Percentiles rank a stretch among this genome's conserved stretches.
These are phyloP conservation scores for Scolopax rusticola DNA, from an alignment of 2,797 vertebrate species.

Conservation along the genomic window DNA sequence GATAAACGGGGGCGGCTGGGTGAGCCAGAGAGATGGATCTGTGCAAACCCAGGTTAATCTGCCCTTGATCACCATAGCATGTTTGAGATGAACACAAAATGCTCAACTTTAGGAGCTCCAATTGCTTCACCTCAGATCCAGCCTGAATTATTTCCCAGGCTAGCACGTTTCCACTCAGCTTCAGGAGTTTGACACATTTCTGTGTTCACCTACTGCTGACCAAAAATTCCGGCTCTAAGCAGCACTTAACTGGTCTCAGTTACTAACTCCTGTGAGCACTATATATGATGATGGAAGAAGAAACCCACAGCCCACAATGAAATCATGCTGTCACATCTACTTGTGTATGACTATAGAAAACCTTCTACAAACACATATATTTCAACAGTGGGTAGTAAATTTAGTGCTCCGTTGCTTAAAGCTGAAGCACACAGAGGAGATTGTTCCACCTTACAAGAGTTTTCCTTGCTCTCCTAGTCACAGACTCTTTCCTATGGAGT, in stretches of 20 bases:
- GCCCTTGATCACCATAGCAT: accelerated
- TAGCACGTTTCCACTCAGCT: background rate
- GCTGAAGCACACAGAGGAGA: background rate
- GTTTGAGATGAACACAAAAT: background rate
- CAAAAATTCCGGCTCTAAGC: background rate
- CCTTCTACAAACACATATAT: background rate
- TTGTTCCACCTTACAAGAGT: background rate
- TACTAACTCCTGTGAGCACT: background rate
- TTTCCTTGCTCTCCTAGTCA: background rate
- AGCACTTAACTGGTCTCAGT: accelerated
- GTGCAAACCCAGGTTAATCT: background rate
- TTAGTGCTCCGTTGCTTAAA: background rate
- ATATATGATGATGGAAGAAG: background rate
- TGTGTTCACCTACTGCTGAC: background rate
- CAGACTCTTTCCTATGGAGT: background rate
- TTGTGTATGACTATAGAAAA: background rate
- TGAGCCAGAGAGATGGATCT: background rate
- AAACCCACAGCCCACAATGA: background rate
- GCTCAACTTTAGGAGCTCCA: background rate
- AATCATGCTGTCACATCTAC: background rate
- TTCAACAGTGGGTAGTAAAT: background rate
- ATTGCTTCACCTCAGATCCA: background rate
- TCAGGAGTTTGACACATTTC: background rate
- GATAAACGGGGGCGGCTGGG: background rate
- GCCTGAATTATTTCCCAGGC: background rate